Evolutionary conservation across 2,797 vertebrate species (phyloP).

Genomic region (Xenentodon cancila): DNA sequence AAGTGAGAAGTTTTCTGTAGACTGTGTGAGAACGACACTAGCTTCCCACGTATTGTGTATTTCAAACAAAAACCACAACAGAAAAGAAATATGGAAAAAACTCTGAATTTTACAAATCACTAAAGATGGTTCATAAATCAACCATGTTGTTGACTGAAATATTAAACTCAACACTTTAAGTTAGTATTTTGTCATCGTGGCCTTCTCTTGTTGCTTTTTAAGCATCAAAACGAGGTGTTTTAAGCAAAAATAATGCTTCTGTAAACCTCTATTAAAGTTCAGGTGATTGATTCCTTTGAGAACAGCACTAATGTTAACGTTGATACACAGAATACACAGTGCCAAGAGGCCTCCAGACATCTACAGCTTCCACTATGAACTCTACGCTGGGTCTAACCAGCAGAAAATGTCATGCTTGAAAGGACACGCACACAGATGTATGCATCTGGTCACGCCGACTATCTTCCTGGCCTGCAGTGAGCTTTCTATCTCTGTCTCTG

Average conservation of each 20-base stretch:
- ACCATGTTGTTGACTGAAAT: background rate
- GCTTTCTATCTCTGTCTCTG: slow-evolving; percentile 35
- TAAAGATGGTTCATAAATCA: slow-evolving; percentile 1
- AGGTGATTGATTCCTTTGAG: background rate
- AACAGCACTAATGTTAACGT: slow-evolving; percentile 11
- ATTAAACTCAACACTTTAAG: slow-evolving; percentile 2
- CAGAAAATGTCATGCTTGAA: background rate
- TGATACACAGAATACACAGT: slow-evolving; percentile 3
- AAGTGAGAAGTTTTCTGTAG: background rate
- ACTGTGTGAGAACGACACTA: no score
- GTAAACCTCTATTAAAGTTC: slow-evolving; percentile 1
- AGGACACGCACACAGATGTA: background rate
- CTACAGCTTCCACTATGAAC: slow-evolving; percentile 2
- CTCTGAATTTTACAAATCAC: background rate
- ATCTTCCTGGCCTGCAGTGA: slow-evolving; percentile 22
- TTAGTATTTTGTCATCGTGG: background rate
- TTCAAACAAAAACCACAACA: background rate
- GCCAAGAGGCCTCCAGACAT: background rate
- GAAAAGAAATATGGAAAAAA: background rate
- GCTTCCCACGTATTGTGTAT: no score
- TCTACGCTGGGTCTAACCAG: background rate
- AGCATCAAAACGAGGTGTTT: background rate
- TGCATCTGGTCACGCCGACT: slow-evolving; percentile 14
- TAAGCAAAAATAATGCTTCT: background rate
- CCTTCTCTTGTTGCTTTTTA: no score